Evolutionary conservation across 2,797 vertebrate genomes (phyloP).

Genomic region (Cygnus olor): DNA sequence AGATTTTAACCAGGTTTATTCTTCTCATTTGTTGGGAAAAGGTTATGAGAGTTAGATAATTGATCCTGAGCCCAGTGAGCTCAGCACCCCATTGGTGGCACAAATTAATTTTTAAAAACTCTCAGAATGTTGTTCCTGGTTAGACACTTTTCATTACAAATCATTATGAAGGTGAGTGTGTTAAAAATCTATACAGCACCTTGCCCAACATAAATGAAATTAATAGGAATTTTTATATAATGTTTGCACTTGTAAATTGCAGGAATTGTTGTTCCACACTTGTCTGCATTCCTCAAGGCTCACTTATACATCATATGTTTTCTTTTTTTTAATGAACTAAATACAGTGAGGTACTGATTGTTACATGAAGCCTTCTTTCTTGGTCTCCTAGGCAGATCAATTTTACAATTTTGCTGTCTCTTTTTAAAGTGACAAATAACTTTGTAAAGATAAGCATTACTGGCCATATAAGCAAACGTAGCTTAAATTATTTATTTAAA

Average conservation of each 20-base stretch:
- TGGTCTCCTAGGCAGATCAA: background rate
- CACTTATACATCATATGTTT: fast-evolving
- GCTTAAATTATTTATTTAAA: background rate
- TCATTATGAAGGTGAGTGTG: background rate
- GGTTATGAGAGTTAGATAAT: background rate
- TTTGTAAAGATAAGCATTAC: background rate
- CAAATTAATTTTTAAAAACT: background rate
- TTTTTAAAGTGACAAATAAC: background rate
- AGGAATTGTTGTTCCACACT: background rate
- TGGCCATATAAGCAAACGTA: background rate
- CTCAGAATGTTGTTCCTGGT: background rate
- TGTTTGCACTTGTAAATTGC: background rate
- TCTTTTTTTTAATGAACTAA: background rate
- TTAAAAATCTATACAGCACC: background rate
- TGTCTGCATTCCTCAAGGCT: background rate
- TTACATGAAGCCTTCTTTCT: background rate
- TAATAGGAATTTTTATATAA: background rate
- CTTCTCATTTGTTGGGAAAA: background rate
- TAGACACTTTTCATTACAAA: background rate
- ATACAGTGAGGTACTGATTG: background rate
- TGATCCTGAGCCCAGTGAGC: background rate
- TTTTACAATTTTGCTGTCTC: background rate
- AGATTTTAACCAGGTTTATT: background rate
- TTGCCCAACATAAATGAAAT: background rate
- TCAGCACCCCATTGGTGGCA: background rate